Percentiles rank a stretch among this genome's conserved stretches.
phyloP scores from a whole-genome alignment of 2,113 vertebrate species.

The Reinhardtius hippoglossoides region DNA sequence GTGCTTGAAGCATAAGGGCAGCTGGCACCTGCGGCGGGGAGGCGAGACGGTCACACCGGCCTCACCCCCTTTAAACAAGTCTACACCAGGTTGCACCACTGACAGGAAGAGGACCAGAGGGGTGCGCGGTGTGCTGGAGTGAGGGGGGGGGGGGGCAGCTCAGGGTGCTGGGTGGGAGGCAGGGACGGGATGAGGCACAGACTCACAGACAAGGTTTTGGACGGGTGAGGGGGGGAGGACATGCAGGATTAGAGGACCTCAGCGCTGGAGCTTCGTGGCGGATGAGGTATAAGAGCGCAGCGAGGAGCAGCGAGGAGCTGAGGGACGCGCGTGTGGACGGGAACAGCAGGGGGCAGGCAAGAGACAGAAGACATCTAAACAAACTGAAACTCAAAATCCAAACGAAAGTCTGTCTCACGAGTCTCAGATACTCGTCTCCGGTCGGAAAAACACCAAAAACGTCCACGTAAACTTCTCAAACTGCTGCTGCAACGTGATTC shows the following conservation, averaged over 20 bases:
- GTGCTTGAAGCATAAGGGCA: constrained; percentile 80
- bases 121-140: neutral
- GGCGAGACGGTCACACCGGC: constrained; percentile 58
- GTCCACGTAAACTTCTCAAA: neutral
- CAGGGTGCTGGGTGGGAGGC: constrained; percentile 16
- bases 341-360: constrained; percentile 5
- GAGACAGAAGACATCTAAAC: constrained; percentile 7
- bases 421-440: neutral
- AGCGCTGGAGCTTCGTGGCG: constrained; percentile 6
- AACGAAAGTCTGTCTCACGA: neutral
- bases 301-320: neutral
- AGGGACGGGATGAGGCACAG: constrained; percentile 46
- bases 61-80: constrained; percentile 66
- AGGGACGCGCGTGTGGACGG: constrained; percentile 5
- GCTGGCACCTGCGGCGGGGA: constrained; percentile 65
- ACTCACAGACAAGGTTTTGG: constrained; percentile 33
- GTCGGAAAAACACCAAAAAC: neutral
- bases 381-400: constrained; percentile 4
- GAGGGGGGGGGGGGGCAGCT: constrained; percentile 25
- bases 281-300: neutral
- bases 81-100: constrained; percentile 72
- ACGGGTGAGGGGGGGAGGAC: neutral
- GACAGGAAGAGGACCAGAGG: constrained; percentile 54
- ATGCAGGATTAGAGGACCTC: neutral
- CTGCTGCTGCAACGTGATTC: neutral